Evolutionary conservation across 2,888 invertebrate genomes (phyloP).

Genomic region (Drosophila setosimentum): DNA sequence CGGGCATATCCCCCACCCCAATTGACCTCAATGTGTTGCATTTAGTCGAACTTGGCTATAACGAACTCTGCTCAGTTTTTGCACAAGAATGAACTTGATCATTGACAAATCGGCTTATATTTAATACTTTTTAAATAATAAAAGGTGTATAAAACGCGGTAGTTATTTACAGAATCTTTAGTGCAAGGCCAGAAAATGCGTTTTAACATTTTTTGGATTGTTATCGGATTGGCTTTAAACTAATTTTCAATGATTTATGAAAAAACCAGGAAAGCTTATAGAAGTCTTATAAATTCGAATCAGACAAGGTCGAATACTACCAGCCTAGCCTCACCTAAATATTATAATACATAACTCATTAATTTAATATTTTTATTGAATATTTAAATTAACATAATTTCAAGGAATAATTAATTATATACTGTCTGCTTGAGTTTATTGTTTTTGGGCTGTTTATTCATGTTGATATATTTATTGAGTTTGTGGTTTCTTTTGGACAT

Average conservation of each 20-base stretch:
- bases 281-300: neutral
- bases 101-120: neutral
- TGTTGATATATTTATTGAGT: neutral
- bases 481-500: slow-evolving; percentile 21
- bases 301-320: neutral
- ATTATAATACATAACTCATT: neutral
- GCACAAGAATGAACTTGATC: neutral
- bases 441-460: neutral
- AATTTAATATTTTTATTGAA: neutral
- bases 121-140: neutral
- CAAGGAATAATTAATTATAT: neutral
- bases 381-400: slow-evolving; percentile 1
- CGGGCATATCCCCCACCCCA: slow-evolving; percentile 51
- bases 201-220: neutral
- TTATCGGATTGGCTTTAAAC: neutral
- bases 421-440: neutral
- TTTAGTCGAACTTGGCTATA: slow-evolving; percentile 20
- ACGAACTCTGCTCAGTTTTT: neutral
- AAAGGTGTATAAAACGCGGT: neutral
- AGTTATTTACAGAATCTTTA: neutral
- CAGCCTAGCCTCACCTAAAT: neutral
- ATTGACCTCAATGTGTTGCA: slow-evolving; percentile 56
- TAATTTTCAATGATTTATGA: neutral
- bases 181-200: neutral
- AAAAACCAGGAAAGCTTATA: neutral